A percentile compares a stretch with the other conserved stretches of the same genome.
Conservation (phyloP, 2,113 vertebrate species). For the Jaculus jaculus region DNA sequence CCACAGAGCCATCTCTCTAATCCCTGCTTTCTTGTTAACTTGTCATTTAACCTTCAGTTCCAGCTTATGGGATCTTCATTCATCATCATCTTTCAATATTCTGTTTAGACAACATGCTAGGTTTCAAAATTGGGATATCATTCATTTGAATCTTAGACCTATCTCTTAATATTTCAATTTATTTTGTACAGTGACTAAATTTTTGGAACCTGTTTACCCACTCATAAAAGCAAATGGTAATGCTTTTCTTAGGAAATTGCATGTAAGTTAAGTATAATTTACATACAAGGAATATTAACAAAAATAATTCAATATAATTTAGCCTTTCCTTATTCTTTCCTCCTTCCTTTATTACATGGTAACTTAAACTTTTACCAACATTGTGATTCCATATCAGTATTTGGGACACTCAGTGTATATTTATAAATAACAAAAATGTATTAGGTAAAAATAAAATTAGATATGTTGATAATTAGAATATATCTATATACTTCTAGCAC, state of each 20-base stretch:
- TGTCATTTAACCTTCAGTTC: not conserved
- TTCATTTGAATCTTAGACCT: not conserved
- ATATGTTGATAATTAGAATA: not conserved
- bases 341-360: not conserved
- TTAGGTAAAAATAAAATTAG: not conserved
- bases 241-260: not conserved
- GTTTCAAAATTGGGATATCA: not conserved
- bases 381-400: not conserved
- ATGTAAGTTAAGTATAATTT: not conserved
- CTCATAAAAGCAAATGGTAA: not conserved
- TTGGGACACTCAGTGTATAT: constrained; percentile 1
- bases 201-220: not conserved
- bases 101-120: not conserved
- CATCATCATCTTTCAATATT: not conserved
- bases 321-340: not conserved
- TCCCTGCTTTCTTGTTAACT: not conserved
- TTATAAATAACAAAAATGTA: not conserved
- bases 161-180: not conserved
- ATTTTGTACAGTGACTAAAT: not conserved
- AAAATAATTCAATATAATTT: not conserved
- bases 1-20: too few species aligned
- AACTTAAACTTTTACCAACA: not conserved
- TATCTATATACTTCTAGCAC: not conserved
- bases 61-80: not conserved
- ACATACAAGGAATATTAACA: not conserved